Conservation (phyloP, 2,888 invertebrate genomes). For the Cremastinae sp. region DNA sequence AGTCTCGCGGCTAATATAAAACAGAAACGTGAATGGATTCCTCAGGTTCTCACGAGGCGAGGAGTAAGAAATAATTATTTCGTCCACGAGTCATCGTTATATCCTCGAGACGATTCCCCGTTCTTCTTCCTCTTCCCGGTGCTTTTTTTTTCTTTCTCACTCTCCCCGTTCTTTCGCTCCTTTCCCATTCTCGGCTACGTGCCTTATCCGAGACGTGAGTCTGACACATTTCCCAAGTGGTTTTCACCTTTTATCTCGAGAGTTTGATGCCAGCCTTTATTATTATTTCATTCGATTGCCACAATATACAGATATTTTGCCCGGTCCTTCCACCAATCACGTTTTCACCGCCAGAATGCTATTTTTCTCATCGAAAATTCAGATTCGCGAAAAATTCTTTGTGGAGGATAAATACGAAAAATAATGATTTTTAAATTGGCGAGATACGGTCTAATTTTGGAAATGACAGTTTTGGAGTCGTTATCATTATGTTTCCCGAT, state of each 20-base stretch:
- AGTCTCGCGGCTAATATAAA: conserved; percentile 62
- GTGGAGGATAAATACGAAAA: too few relatives aligned
- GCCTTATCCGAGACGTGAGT: conserved; percentile 49
- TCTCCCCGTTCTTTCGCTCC: conserved; percentile 44
- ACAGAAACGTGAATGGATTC: conserved; percentile 66
- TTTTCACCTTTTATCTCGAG: conserved; percentile 54
- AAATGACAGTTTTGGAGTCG: too few relatives aligned
- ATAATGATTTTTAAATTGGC: too few relatives aligned
- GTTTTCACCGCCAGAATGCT: too few relatives aligned
- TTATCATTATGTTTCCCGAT: too few relatives aligned
- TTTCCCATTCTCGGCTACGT: conserved; percentile 48
- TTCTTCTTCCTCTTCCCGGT: conserved; percentile 47
- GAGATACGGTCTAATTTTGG: too few relatives aligned
- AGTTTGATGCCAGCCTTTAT: conserved; percentile 41
- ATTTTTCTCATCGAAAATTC: too few relatives aligned
- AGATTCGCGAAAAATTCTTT: too few relatives aligned
- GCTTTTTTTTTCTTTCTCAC: conserved; percentile 40
- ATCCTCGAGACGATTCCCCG: conserved; percentile 58
- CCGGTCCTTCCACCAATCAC: too few relatives aligned
- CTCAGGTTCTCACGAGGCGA: conserved; percentile 60
- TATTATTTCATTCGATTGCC: conserved; percentile 41
- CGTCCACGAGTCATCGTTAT: conserved; percentile 55
- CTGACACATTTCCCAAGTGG: conserved; percentile 49
- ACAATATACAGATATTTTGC: too few relatives aligned
- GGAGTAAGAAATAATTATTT: conserved; percentile 65